Conservation (phyloP, 2,888 invertebrate genomes). For the Biston stratarius region DNA sequence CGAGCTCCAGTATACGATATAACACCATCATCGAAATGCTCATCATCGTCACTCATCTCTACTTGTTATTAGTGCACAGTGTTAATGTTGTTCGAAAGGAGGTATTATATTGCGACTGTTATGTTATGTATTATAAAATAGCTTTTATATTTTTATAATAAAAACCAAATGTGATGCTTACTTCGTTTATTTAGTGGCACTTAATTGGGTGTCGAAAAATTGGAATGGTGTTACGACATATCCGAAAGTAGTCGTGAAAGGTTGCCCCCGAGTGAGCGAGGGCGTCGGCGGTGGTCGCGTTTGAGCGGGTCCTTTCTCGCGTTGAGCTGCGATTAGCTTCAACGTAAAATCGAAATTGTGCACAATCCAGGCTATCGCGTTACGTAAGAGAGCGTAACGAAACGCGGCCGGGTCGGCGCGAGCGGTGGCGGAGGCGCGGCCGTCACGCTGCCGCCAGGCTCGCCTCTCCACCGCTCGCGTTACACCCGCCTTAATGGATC, state of each 20-base stretch:
- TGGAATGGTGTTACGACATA: conserved; percentile 65
- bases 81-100: conserved; percentile 78
- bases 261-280: conserved; percentile 62
- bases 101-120: conserved; percentile 81
- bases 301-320: conserved; percentile 68
- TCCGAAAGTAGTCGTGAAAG: conserved; percentile 82
- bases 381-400: conserved; percentile 59
- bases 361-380: conserved; percentile 61
- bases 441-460: conserved; percentile 40
- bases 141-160: conserved; percentile 82
- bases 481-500: conserved; percentile 70
- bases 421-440: conserved; percentile 30
- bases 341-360: conserved; percentile 64
- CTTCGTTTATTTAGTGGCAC: conserved; percentile 66
- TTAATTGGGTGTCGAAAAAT: conserved; percentile 53
- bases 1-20: conserved; percentile 51
- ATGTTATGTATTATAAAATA: conserved; percentile 81
- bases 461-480: conserved; percentile 55
- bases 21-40: conserved; percentile 58
- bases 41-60: conserved; percentile 72
- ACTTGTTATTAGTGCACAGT: conserved; percentile 85
- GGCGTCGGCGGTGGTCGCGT: conserved; percentile 54
- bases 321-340: conserved; percentile 62
- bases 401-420: conserved; percentile 21
- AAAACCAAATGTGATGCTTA: conserved; percentile 77